A percentile compares a stretch with the other conserved stretches of the same genome.
phyloP scores from a whole-genome alignment of 2,888 invertebrate species.

The Hyposoter dolosus region DNA sequence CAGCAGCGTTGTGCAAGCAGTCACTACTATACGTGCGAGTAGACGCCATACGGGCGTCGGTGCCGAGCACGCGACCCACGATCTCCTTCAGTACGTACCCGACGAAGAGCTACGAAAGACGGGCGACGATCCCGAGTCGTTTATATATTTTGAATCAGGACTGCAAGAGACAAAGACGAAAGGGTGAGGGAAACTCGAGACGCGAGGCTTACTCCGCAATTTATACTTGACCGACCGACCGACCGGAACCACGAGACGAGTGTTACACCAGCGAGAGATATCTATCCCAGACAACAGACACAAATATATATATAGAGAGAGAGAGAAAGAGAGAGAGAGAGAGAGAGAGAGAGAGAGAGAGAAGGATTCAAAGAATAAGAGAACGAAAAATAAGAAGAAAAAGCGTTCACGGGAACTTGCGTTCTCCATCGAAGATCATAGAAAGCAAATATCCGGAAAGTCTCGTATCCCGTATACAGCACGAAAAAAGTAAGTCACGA shows the following conservation, averaged over 20 bases:
- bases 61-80: constrained; percentile 66
- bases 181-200: constrained; percentile 46
- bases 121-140: constrained; percentile 59
- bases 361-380: constrained; percentile 3
- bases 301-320: background rate
- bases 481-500: background rate
- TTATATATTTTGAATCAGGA: constrained; percentile 21
- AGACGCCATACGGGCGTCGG: constrained; percentile 41
- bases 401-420: constrained; percentile 60
- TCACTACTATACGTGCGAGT: constrained; percentile 41
- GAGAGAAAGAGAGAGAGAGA: background rate
- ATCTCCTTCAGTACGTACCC: constrained; percentile 67
- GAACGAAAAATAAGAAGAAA: constrained; percentile 6
- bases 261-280: constrained; percentile 53
- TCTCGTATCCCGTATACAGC: background rate
- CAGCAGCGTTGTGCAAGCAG: constrained; percentile 46
- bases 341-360: background rate
- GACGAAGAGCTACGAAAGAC: constrained; percentile 67
- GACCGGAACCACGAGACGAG: constrained; percentile 64
- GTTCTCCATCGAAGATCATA: constrained; percentile 38
- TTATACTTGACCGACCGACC: constrained; percentile 68
- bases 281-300: constrained; percentile 23
- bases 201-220: constrained; percentile 9
- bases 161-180: constrained; percentile 19
- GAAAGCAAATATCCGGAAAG: constrained; percentile 28